Conservation (phyloP, 2,888 invertebrate genomes). For the Nomada fabriciana region DNA sequence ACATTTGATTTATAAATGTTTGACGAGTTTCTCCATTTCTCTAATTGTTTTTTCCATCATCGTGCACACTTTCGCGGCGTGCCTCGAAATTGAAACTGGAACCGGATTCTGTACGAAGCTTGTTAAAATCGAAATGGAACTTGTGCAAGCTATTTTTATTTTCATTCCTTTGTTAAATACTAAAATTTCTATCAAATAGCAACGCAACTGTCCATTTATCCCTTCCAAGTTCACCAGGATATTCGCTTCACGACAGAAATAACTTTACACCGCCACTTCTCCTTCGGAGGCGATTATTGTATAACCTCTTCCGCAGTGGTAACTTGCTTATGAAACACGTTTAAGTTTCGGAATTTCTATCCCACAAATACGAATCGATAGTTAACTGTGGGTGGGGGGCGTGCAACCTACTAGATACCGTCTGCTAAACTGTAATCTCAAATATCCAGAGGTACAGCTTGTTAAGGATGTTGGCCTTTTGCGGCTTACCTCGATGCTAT, state of each 20-base stretch:
- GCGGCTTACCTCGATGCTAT: conserved; percentile 19
- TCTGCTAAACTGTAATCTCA: conserved; percentile 19
- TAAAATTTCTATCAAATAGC: too few relatives aligned
- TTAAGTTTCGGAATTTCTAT: conserved; percentile 18
- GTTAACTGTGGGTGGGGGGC: not conserved
- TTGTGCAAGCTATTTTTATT: too few relatives aligned
- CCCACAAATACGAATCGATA: conserved; percentile 2
- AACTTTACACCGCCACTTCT: not conserved
- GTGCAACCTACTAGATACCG: not conserved
- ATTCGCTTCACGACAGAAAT: not conserved
- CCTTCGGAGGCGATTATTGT: not conserved
- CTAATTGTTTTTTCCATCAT: too few relatives aligned
- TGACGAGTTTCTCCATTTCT: too few relatives aligned
- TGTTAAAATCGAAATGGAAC: too few relatives aligned
- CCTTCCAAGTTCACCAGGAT: not conserved
- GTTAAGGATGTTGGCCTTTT: conserved; percentile 26
- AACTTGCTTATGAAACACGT: conserved; percentile 7
- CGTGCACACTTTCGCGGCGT: not conserved
- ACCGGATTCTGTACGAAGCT: too few relatives aligned
- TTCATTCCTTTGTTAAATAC: too few relatives aligned
- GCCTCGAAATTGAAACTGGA: too few relatives aligned
- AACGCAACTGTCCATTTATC: too few relatives aligned
- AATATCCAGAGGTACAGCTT: conserved; percentile 15
- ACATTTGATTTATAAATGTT: too few relatives aligned
- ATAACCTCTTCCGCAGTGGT: not conserved